These are phyloP conservation scores for Caranx ignobilis DNA, from an alignment of 2,113 vertebrate genomes.

Conservation along the genomic window DNA sequence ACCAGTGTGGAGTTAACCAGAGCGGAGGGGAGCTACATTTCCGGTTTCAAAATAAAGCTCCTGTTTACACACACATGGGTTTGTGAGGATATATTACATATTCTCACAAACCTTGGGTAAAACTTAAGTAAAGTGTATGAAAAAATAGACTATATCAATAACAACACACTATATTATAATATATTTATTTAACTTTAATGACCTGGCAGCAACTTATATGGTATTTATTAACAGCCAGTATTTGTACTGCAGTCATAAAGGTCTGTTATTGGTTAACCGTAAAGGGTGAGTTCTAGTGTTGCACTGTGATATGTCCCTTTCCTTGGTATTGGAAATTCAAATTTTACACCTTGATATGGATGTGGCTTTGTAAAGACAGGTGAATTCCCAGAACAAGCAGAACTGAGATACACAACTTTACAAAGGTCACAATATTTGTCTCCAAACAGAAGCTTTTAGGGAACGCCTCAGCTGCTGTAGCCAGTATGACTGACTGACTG, in stretches of 20 bases:
- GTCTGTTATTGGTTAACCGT: neutral
- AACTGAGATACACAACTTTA: neutral
- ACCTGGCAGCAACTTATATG: no score
- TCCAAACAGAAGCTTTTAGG: neutral
- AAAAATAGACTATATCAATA: no score
- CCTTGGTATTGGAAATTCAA: neutral
- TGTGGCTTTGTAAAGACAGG: neutral
- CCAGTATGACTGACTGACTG: no score
- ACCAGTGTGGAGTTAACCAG: neutral
- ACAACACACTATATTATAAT: no score
- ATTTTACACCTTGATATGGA: no score
- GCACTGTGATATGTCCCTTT: neutral
- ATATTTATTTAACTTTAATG: neutral
- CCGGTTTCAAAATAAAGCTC: slow-evolving; percentile 62
- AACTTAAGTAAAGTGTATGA: no score
- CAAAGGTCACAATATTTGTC: neutral
- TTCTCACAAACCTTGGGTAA: no score
- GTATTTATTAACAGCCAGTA: neutral
- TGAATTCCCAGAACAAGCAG: neutral
- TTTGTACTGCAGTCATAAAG: neutral
- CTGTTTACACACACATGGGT: neutral
- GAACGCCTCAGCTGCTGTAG: neutral
- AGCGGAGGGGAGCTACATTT: neutral
- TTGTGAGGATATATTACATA: no score
- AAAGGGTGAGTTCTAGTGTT: no score